Percentiles rank a stretch among this genome's conserved stretches.
Conservation (phyloP, 2,888 invertebrate species). For the Chrysotoxum bicinctum region DNA sequence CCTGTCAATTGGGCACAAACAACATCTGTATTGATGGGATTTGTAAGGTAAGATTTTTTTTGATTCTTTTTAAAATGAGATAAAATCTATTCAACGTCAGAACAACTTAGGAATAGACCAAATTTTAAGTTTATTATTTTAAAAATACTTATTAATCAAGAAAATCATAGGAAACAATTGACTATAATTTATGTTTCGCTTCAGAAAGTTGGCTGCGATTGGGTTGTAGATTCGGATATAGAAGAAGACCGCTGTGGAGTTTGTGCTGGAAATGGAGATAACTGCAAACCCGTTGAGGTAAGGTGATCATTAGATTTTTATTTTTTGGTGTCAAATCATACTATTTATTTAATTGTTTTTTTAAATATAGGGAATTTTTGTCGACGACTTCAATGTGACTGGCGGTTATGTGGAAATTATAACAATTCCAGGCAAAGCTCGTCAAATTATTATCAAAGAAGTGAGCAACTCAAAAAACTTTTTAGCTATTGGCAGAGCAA, state of each 20-base stretch:
- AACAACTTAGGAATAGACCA: too few relatives aligned
- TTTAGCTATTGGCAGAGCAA: slow-evolving; percentile 89
- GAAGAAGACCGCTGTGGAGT: slow-evolving; percentile 93
- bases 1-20: slow-evolving; percentile 90
- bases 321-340: neutral
- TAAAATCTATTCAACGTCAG: too few relatives aligned
- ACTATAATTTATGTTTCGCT: slow-evolving; percentile 75
- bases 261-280: slow-evolving; percentile 92
- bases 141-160: too few relatives aligned
- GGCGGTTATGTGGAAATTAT: slow-evolving; percentile 84
- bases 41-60: slow-evolving; percentile 84
- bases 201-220: slow-evolving; percentile 95
- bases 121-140: too few relatives aligned
- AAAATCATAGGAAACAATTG: neutral
- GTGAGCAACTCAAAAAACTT: slow-evolving; percentile 89
- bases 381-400: slow-evolving; percentile 84
- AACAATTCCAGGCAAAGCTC: slow-evolving; percentile 89
- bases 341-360: neutral
- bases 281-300: slow-evolving; percentile 87
- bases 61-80: too few relatives aligned
- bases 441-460: slow-evolving; percentile 90
- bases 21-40: slow-evolving; percentile 92
- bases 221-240: slow-evolving; percentile 90
- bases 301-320: neutral
- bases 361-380: slow-evolving; percentile 75